A percentile compares a stretch with the other conserved stretches of the same genome.
These are phyloP conservation scores for Ara ararauna DNA, from an alignment of 2,797 vertebrate species.

Conservation along the genomic window DNA sequence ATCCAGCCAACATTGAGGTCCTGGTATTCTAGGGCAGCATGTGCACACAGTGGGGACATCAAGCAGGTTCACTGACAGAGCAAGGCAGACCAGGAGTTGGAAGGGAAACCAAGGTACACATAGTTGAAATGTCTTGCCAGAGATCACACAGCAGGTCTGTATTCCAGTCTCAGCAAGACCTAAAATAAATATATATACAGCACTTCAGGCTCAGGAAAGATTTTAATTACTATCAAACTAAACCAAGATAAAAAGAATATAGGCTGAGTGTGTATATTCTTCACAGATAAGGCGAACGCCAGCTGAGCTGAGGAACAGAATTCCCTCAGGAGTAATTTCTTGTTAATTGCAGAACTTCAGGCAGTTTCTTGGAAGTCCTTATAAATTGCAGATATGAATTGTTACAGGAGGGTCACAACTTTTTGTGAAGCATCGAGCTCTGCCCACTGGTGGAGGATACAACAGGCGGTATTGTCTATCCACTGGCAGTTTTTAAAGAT, in stretches of 20 bases:
- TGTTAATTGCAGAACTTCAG: slow-evolving; percentile 33
- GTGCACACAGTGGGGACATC: neutral
- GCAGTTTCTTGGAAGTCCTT: slow-evolving; percentile 1
- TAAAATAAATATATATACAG: neutral
- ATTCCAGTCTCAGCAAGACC: neutral
- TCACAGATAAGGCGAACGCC: neutral
- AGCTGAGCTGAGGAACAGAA: slow-evolving; percentile 11
- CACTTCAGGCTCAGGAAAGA: neutral
- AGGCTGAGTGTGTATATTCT: neutral
- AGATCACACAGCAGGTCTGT: neutral
- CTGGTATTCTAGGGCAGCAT: neutral
- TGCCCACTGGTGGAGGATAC: neutral
- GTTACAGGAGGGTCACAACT: neutral
- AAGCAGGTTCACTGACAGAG: neutral
- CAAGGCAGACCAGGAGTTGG: neutral
- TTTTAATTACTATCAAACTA: slow-evolving; percentile 19
- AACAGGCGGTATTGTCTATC: neutral
- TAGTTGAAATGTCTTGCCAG: neutral
- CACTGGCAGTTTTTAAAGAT: neutral
- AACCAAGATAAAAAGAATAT: slow-evolving; percentile 17
- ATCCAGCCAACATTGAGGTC: neutral
- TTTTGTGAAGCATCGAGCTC: neutral
- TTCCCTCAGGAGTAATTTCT: slow-evolving; percentile 16
- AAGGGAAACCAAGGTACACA: neutral
- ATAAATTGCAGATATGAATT: neutral